phyloP scores from a whole-genome alignment of 2,888 invertebrate genomes.

The Alitta virens region DNA sequence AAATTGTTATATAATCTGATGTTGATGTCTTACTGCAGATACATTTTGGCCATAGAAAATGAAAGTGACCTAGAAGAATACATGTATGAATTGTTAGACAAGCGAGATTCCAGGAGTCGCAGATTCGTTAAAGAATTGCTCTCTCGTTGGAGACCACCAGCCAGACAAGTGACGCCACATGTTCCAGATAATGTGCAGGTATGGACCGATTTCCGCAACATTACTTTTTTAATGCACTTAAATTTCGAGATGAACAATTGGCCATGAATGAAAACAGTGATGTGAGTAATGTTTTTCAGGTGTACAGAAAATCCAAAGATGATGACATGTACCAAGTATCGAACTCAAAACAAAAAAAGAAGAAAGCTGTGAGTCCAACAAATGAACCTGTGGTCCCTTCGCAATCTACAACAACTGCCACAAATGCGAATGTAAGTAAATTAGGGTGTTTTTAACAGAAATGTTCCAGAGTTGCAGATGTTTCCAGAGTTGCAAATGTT shows the following conservation, averaged over 20 bases:
- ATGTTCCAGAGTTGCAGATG: too few relatives aligned
- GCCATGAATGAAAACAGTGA: background rate
- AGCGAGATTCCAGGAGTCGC: conserved; percentile 64
- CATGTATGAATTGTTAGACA: conserved; percentile 72
- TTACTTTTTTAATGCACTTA: too few relatives aligned
- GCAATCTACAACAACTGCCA: background rate
- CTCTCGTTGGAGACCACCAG: conserved; percentile 36
- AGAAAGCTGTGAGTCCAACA: background rate
- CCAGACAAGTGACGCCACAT: conserved; percentile 1
- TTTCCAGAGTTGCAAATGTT: too few relatives aligned
- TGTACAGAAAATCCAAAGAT: conserved; percentile 33
- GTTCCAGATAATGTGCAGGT: conserved; percentile 12
- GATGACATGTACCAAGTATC: conserved; percentile 29
- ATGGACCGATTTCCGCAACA: background rate
- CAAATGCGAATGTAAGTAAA: background rate
- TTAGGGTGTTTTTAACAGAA: too few relatives aligned
- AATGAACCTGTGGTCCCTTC: background rate
- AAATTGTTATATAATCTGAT: too few relatives aligned
- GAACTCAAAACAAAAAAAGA: conserved; percentile 27
- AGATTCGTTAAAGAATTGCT: conserved; percentile 66
- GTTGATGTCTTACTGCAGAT: conserved; percentile 65
- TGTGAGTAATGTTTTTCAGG: conserved; percentile 20
- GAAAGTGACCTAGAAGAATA: conserved; percentile 75
- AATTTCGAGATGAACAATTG: too few relatives aligned
- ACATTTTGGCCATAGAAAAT: conserved; percentile 70